A percentile compares a stretch with the other conserved stretches of the same genome.
These are phyloP conservation scores for Neosalanx taihuensis DNA, from an alignment of 2,797 vertebrate genomes.

Conservation along the genomic window DNA sequence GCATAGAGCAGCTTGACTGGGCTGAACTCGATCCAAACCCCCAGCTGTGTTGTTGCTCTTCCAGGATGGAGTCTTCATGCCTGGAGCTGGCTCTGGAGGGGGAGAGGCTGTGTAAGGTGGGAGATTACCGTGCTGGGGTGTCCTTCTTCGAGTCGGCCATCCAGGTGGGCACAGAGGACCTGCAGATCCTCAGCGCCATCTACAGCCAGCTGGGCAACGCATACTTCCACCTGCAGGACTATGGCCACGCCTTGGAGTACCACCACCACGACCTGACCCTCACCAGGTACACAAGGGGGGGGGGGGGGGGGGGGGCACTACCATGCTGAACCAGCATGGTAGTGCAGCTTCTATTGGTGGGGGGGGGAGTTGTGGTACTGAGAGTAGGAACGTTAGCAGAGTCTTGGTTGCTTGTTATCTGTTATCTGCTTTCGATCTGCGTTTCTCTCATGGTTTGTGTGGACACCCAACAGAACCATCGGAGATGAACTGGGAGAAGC, in stretches of 20 bases:
- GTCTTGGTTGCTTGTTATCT: background rate
- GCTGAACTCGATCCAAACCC: background rate
- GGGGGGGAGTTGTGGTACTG: background rate
- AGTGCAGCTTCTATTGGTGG: background rate
- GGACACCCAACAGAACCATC: constrained; percentile 80
- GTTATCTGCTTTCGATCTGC: background rate
- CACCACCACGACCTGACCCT: constrained; percentile 94
- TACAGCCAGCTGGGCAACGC: constrained; percentile 98
- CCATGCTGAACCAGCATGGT: background rate
- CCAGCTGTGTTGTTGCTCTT: constrained; percentile 11
- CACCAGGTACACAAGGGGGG: constrained; percentile 70
- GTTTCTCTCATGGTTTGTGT: constrained; percentile 9
- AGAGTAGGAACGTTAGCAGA: background rate
- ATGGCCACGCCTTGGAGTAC: constrained; percentile 91
- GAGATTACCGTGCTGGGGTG: constrained; percentile 85
- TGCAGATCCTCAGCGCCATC: constrained; percentile 97
- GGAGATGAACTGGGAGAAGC: constrained; percentile 93
- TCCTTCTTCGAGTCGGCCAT: constrained; percentile 95
- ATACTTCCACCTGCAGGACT: constrained; percentile 95
- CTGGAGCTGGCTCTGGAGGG: constrained; percentile 94
- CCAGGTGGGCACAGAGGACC: constrained; percentile 94
- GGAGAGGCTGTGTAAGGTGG: constrained; percentile 88
- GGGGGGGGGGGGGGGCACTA: background rate
- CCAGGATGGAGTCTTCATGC: constrained; percentile 96
- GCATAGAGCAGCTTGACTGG: no score